phyloP scores from a whole-genome alignment of 2,797 vertebrate species.

The Mallotus villosus region DNA sequence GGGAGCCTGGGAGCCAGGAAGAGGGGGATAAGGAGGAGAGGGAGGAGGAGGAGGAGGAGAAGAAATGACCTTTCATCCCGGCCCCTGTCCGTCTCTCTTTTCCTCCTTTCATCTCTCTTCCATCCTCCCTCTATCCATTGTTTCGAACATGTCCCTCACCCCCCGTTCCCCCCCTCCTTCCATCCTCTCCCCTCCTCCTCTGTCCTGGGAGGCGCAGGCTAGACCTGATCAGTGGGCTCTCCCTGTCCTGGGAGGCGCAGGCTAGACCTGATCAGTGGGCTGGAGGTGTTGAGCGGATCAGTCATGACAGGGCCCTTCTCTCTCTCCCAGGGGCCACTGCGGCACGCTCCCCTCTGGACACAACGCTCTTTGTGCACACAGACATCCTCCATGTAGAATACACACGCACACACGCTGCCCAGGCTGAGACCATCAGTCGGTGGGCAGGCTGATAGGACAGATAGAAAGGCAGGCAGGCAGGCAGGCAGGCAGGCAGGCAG shows the following conservation, averaged over 20 bases:
- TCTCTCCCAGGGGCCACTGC: background rate
- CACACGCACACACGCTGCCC: background rate
- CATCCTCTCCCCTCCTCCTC: background rate
- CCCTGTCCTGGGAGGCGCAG: background rate
- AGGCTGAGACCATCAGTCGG: background rate
- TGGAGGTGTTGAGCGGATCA: constrained; percentile 8
- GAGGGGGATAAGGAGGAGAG: background rate
- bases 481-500: background rate
- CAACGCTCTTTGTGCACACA: background rate
- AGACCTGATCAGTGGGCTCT: background rate
- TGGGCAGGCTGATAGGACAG: background rate
- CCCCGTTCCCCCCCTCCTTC: no score
- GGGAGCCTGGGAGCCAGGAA: constrained; percentile 21
- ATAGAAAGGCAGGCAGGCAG: background rate
- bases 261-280: background rate
- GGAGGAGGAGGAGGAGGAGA: background rate
- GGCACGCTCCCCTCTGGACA: background rate
- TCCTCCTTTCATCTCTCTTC: background rate
- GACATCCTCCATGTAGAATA: background rate
- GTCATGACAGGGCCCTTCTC: background rate
- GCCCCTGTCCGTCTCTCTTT: background rate
- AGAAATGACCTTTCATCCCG: background rate
- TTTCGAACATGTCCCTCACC: background rate
- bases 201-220: background rate
- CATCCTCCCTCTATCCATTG: background rate